Evolutionary conservation across 1,140 invertebrate genomes (phyloP), one percentile per base, ranked within the genome.

Genomic region (Xylocopa sonorina): DNA sequence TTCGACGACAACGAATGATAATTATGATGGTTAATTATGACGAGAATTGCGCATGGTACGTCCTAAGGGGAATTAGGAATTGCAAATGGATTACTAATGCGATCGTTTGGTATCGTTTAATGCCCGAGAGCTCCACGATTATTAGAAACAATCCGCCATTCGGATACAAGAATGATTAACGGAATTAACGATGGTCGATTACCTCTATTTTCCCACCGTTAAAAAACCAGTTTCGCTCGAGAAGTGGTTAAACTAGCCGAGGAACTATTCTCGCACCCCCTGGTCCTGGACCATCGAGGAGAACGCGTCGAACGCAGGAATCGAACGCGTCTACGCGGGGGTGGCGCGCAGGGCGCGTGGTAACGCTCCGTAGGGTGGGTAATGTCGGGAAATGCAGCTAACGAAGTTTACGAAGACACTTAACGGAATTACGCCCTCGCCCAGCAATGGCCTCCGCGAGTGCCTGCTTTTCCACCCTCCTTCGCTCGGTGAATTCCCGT

Each of bases 331-430:
- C n/a, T 16, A 38, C 16, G 21, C 24, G 34, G 12, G 46, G 12
- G 48, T 38, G 27, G 29, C 58, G 24, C 77, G 7, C 48, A 9
- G 58, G n/a, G 27, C 74, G 69, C 84, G 78, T 58, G 73, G 81
- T 55, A 71, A 72, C 29, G 84, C 6, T 7, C 53, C 24, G 50
- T 55, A 60, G 85, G 81, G 71, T 86, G 84, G 34, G 83, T 86
- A 86, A 86, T 86, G 85, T 86, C 80, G 81, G 83, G 80, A 86
- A 86, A 86, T 85, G 83, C 83, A 85, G 83, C 85, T 86, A 86
- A 86, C 85, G 85, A 86, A 86, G 85, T 86, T 86, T 85, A 86
- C 83, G 85, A 86, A 86, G 85, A 86, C 83, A 86, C 85, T 86
- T 86, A 86, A 86, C 85, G 85, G 83, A 86, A 86, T 85, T 86